phyloP scores from a whole-genome alignment of 1,140 invertebrate genomes.

The Ridgeia piscesae region DNA sequence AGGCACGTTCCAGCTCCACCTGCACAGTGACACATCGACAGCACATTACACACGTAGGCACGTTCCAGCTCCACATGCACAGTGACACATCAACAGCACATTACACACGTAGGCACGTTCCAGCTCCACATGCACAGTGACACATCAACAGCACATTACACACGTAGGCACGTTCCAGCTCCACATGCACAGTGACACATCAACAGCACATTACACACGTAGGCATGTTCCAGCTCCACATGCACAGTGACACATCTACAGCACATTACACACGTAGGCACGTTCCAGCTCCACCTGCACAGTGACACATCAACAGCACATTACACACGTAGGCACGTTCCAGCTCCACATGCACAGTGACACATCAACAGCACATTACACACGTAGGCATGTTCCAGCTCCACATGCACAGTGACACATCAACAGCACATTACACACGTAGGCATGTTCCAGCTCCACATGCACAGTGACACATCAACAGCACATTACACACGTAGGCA shows the following conservation, averaged over 20 bases:
- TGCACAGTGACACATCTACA: slow-evolving; percentile 42
- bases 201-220: too few species aligned
- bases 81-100: not conserved
- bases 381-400: not conserved
- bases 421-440: too few species aligned
- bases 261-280: not conserved
- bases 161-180: not conserved
- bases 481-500: not conserved
- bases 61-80: too few species aligned
- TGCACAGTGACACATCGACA: slow-evolving; percentile 42
- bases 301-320: not conserved
- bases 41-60: not conserved
- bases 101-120: too few species aligned
- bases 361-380: not conserved
- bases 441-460: slow-evolving; percentile 77
- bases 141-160: not conserved
- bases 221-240: slow-evolving; percentile 77
- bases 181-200: not conserved
- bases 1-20: slow-evolving; percentile 77
- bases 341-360: slow-evolving; percentile 66
- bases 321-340: too few species aligned
- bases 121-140: slow-evolving; percentile 66
- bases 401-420: not conserved
- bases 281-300: too few species aligned
- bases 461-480: slow-evolving; percentile 42